Evolutionary conservation across 2,113 vertebrate genomes (phyloP).

Genomic region (cat (Felis catus)): F.catus_Fca126_mat1.0 CM031427.1:17501-18000

Average conservation of each 20-base stretch:
- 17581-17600: not conserved
- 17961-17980: not conserved
- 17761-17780: too few relatives aligned
- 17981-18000: not conserved
- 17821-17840: not conserved
- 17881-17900: not conserved
- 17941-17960: not conserved
- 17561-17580: not conserved
- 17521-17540: not conserved
- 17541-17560: not conserved
- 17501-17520: not conserved
- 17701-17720: too few relatives aligned
- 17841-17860: not conserved
- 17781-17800: not conserved
- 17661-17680: not conserved
- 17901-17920: not conserved
- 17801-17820: not conserved
- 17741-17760: too few relatives aligned
- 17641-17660: not conserved
- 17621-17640: not conserved
- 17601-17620: not conserved
- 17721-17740: too few relatives aligned
- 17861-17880: not conserved
- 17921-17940: not conserved
- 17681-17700: not conserved